Evolutionary conservation across 2,113 vertebrate genomes (phyloP), one percentile per base, ranked within the genome.

Genomic region (Ochotona princeps): DNA sequence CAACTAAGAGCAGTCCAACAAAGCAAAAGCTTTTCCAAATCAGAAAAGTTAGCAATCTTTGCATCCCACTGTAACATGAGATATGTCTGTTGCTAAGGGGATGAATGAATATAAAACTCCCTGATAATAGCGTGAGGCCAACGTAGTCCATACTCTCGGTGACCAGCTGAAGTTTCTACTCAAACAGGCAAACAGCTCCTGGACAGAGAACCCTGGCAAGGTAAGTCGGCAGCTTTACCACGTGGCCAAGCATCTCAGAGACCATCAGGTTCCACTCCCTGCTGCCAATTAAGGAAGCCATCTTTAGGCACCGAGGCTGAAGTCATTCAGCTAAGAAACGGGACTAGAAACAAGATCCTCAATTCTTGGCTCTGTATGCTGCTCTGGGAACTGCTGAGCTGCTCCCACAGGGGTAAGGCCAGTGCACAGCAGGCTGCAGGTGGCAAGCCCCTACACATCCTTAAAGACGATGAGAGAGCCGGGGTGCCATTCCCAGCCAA

Each of bases 1-100:
- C 60, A 75, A 5, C 21, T 73, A 82, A 83, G 44, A 76, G 26
- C 6, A 26, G 51, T 67, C 17, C 57, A 44, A 76, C 17, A 65
- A 51, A 65, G 51, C 67, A 75, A 69, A 95, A 49, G 67, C 21
- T 83, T 81, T 87, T 92, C 79, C 49, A 21, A 83, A 87, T 88
- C n/a, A 60, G 32, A 86, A 87, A 60, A 54, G 32, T 26, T 76
- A 51, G 12, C 21, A 60, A 76, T 13, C 49, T 70, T 35, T 35
- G n/a, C 44, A 44, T 15, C n/a, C 20, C 47, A 65, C 0, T 69
- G 20, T 63, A 35, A 14, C 57, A 75, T 23, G 49, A 3, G 78
- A 61, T 49, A 79, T 44, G 67, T 28, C 51, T 7, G 21, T 30
- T 80, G 49, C 1, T 51, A 57, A 57, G 7, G 70, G 30, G 66